Evolutionary conservation across 2,797 vertebrate genomes (phyloP).

Genomic region (Hipposideros larvatus): DNA sequence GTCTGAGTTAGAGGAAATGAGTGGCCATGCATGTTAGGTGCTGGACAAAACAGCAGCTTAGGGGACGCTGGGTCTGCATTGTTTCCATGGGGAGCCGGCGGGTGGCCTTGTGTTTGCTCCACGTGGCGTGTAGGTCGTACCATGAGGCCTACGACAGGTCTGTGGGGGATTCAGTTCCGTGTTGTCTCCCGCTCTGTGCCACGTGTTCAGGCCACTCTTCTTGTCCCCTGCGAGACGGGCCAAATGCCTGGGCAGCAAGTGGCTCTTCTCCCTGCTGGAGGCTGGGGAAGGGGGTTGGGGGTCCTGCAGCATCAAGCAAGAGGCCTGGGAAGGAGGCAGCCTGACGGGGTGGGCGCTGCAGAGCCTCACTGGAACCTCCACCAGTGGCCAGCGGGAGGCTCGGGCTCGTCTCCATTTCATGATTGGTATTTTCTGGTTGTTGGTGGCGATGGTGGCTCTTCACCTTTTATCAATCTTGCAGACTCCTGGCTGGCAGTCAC

Average conservation of each 20-base stretch:
- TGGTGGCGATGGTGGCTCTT: no score
- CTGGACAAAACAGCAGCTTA: neutral
- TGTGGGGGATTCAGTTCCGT: fast-evolving
- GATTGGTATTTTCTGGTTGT: neutral
- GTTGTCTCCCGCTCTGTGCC: neutral
- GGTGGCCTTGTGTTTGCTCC: neutral
- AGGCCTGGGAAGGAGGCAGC: neutral
- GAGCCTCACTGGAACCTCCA: neutral
- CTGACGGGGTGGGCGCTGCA: neutral
- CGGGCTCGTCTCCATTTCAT: neutral
- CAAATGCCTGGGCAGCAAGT: neutral
- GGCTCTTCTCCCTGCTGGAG: neutral
- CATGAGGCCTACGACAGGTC: neutral
- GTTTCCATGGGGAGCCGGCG: fast-evolving
- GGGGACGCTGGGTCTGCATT: fast-evolving
- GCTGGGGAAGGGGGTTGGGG: fast-evolving
- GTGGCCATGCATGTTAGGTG: neutral
- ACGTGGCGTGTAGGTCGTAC: neutral
- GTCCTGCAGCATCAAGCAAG: no score
- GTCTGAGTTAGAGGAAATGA: conserved; percentile 61
- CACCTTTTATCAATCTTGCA: fast-evolving
- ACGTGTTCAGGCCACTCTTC: neutral
- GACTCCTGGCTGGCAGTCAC: neutral
- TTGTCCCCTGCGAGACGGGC: neutral
- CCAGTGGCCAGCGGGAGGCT: neutral